Evolutionary conservation across 2,888 invertebrate genomes (phyloP).

Genomic region (Xanthostigma xanthostigma): DNA sequence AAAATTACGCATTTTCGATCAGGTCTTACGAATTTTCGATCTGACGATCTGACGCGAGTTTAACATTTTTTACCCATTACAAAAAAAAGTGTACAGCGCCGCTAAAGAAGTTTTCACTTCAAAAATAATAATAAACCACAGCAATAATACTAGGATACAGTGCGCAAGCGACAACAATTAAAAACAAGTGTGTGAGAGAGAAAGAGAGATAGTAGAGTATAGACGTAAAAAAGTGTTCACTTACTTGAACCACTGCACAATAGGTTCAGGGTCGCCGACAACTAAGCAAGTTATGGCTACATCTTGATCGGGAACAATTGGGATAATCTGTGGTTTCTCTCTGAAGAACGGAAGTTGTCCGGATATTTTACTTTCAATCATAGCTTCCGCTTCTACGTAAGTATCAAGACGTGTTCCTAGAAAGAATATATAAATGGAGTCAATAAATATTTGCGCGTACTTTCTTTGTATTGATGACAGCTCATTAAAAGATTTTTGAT

Average conservation of each 20-base stretch:
- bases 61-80: too few relatives aligned
- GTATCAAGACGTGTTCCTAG: conserved; percentile 56
- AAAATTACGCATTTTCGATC: too few relatives aligned
- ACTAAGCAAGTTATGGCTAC: conserved; percentile 68
- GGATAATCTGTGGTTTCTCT: conserved; percentile 76
- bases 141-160: neutral
- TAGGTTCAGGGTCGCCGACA: conserved; percentile 75
- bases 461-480: too few relatives aligned
- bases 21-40: too few relatives aligned
- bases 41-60: too few relatives aligned
- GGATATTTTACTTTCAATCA: conserved; percentile 62
- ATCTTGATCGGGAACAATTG: conserved; percentile 65
- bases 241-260: conserved; percentile 77
- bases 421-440: conserved; percentile 1
- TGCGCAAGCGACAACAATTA: too few relatives aligned
- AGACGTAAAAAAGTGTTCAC: conserved; percentile 11
- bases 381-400: conserved; percentile 75
- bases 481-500: too few relatives aligned
- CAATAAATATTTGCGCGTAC: too few relatives aligned
- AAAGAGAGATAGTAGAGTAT: too few relatives aligned
- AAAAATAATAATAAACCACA: neutral
- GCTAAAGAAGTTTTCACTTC: too few relatives aligned
- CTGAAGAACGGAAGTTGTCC: conserved; percentile 79
- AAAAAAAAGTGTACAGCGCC: too few relatives aligned
- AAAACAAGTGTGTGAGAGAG: too few relatives aligned